Conservation (phyloP, 2,888 invertebrate genomes). For the Andrena marginata region DNA sequence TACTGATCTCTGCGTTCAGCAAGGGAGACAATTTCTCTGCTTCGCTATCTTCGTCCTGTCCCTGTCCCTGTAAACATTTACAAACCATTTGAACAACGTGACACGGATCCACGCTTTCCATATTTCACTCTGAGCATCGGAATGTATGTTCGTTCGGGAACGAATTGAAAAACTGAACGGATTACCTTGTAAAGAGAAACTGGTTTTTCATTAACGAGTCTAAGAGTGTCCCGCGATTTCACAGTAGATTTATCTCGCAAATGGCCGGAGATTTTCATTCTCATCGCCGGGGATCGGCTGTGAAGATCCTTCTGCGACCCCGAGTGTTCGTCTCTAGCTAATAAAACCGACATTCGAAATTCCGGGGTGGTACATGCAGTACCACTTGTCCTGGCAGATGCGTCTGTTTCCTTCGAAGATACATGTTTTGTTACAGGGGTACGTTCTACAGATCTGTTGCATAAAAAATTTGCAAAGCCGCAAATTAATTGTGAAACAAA, state of each 20-base stretch:
- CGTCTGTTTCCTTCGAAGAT: constrained; percentile 79
- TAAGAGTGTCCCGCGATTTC: constrained; percentile 86
- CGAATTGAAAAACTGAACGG: neutral
- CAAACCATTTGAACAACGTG: neutral
- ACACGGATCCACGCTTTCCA: neutral
- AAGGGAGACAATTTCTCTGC: constrained; percentile 93
- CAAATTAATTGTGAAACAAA: constrained; percentile 1
- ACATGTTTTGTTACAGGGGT: constrained; percentile 80
- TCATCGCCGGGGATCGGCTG: constrained; percentile 79
- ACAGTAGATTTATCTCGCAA: constrained; percentile 81
- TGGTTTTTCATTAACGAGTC: constrained; percentile 88
- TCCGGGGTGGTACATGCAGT: constrained; percentile 84
- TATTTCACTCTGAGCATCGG: neutral
- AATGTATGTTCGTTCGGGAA: neutral
- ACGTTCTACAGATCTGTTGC: constrained; percentile 80
- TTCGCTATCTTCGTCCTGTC: constrained; percentile 92
- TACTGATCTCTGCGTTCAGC: constrained; percentile 85
- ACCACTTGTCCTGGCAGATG: constrained; percentile 78
- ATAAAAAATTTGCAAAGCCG: constrained; percentile 7
- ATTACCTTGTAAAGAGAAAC: constrained; percentile 80
- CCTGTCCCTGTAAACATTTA: constrained; percentile 79
- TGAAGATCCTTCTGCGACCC: constrained; percentile 82
- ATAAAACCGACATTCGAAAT: constrained; percentile 91
- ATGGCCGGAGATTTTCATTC: constrained; percentile 78
- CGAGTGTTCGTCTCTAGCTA: constrained; percentile 88